Evolutionary conservation across 2,797 vertebrate genomes (phyloP).

Genomic region (Pangasius krempfi): DNA sequence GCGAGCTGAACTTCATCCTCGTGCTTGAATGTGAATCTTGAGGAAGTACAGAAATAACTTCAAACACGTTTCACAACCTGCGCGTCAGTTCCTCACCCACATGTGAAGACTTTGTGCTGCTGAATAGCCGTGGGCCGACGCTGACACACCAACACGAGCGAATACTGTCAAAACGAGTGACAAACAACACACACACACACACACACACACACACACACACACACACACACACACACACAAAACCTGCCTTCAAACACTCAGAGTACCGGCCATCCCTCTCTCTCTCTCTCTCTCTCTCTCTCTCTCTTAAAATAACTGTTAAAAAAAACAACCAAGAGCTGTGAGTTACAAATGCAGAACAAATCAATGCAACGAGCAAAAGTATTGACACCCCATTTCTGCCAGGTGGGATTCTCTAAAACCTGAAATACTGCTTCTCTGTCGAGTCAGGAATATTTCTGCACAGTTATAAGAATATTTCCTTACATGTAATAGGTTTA

Average conservation of each 20-base stretch:
- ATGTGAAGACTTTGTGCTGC: slow-evolving; percentile 6
- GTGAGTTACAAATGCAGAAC: background rate
- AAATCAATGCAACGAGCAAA: background rate
- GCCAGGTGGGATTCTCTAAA: no score
- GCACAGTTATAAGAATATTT: background rate
- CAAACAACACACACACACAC: background rate
- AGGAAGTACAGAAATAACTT: slow-evolving; percentile 20
- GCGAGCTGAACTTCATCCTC: background rate
- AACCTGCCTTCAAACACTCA: background rate
- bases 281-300: background rate
- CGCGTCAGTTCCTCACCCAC: background rate
- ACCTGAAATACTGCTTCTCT: background rate
- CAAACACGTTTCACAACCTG: slow-evolving; percentile 23
- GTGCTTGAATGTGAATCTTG: background rate
- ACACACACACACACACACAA: background rate
- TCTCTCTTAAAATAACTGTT: background rate
- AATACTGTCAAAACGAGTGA: background rate
- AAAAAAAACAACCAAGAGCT: background rate
- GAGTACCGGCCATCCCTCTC: background rate
- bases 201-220: background rate
- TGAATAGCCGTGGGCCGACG: background rate
- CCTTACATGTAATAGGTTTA: background rate
- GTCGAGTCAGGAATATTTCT: background rate
- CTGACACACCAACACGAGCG: background rate
- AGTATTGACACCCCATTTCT: background rate